Percentiles rank a stretch among this genome's conserved stretches.
Evolutionary conservation across 2,113 vertebrate genomes (phyloP).

Genomic region (Neofelis nebulosa): DNA sequence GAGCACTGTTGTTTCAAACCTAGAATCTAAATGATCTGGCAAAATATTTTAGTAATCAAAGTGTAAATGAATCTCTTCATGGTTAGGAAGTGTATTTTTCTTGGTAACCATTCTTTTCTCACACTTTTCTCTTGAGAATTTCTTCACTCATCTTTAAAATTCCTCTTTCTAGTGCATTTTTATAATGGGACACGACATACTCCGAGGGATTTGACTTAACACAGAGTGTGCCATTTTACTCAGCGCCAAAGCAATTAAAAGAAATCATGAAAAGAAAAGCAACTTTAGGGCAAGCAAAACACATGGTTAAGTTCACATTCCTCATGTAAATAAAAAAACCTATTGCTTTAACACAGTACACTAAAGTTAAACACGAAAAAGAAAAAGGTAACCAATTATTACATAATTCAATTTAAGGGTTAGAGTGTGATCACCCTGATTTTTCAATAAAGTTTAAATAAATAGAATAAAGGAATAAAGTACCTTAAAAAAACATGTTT

Average conservation of each 20-base stretch:
- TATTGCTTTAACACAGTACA: background rate
- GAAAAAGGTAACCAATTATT: background rate
- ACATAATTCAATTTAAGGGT: background rate
- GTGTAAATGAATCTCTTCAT: background rate
- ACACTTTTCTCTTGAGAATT: background rate
- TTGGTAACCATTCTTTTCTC: background rate
- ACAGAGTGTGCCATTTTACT: background rate
- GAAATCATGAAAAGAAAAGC: background rate
- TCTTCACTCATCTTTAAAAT: slow-evolving; percentile 6
- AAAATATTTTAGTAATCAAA: slow-evolving; percentile 9
- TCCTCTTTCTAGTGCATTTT: background rate
- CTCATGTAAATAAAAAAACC: background rate
- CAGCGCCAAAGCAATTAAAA: background rate
- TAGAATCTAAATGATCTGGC: background rate
- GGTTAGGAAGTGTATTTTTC: background rate
- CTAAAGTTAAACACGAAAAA: background rate
- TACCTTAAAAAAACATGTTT: background rate
- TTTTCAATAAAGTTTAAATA: background rate
- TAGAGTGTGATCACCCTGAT: background rate
- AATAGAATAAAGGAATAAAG: background rate
- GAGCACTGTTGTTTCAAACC: background rate
- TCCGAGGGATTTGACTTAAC: background rate
- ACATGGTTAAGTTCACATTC: background rate
- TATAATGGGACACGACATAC: background rate
- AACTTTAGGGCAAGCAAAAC: background rate